Evolutionary conservation across 2,888 invertebrate species (phyloP).

Genomic region (Pelosia muscerda): DNA sequence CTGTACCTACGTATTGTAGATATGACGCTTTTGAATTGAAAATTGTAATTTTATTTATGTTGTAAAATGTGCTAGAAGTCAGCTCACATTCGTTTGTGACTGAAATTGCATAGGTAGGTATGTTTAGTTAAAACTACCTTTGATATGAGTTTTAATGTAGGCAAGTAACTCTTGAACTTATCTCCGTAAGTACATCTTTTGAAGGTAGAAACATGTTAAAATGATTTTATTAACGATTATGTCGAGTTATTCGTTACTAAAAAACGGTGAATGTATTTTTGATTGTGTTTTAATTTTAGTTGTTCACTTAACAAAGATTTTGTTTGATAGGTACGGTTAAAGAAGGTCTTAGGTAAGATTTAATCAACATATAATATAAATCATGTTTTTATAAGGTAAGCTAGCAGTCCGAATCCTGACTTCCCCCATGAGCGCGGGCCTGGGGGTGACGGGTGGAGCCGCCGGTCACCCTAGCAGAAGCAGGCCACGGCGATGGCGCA

Average conservation of each 20-base stretch:
- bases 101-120: conserved; percentile 44
- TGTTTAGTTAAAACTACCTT: conserved; percentile 25
- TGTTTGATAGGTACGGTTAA: neutral
- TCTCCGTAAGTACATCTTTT: conserved; percentile 1
- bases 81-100: conserved; percentile 36
- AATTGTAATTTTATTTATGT: conserved; percentile 55
- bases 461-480: too few relatives aligned
- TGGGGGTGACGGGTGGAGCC: too few relatives aligned
- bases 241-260: neutral
- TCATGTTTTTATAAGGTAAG: too few relatives aligned
- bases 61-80: conserved; percentile 37
- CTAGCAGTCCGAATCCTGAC: too few relatives aligned
- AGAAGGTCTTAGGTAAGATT: too few relatives aligned
- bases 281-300: neutral
- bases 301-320: neutral
- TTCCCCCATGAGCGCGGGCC: too few relatives aligned
- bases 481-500: too few relatives aligned
- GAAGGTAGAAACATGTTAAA: conserved; percentile 1
- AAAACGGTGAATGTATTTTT: neutral
- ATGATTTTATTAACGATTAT: neutral
- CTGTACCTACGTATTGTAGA: conserved; percentile 34
- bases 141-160: conserved; percentile 23
- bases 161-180: too few relatives aligned
- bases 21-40: conserved; percentile 54
- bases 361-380: too few relatives aligned